Evolutionary conservation across 2,888 invertebrate species (phyloP).

Genomic region (Byasa hedistus): DNA sequence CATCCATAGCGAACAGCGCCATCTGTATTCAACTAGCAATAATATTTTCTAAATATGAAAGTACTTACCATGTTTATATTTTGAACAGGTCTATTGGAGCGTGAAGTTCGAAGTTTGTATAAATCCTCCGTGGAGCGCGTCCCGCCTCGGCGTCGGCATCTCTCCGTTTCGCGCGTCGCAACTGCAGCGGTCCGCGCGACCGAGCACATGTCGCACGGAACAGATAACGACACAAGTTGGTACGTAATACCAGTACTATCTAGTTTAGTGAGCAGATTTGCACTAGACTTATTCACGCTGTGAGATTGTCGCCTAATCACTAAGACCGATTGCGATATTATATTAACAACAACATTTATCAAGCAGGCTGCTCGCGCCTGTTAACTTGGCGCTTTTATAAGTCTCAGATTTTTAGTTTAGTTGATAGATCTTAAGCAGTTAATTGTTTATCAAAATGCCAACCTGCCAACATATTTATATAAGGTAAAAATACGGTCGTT

Average conservation of each 20-base stretch:
- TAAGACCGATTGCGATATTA: neutral
- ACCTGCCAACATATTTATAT: too few relatives aligned
- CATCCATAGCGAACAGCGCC: conserved; percentile 27
- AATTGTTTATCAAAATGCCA: too few relatives aligned
- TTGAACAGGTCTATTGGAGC: conserved; percentile 31
- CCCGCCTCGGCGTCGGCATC: conserved; percentile 45
- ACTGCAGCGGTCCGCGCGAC: conserved; percentile 58
- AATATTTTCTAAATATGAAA: conserved; percentile 23
- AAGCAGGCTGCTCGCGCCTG: neutral
- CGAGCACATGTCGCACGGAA: conserved; percentile 45
- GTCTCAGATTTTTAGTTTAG: too few relatives aligned
- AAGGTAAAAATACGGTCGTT: too few relatives aligned
- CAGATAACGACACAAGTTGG: conserved; percentile 34
- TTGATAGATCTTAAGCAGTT: too few relatives aligned
- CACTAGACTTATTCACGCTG: conserved; percentile 5
- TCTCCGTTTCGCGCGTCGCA: conserved; percentile 49
- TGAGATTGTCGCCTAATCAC: neutral
- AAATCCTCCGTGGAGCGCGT: conserved; percentile 29
- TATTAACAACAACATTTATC: neutral
- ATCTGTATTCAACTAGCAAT: conserved; percentile 15
- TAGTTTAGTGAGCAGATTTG: conserved; percentile 34
- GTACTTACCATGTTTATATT: conserved; percentile 56
- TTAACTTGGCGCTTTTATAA: too few relatives aligned
- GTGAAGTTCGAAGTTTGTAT: conserved; percentile 23
- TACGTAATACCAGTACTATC: conserved; percentile 27